A percentile compares a stretch with the other conserved stretches of the same genome.
phyloP scores from a whole-genome alignment of 1,140 invertebrate species.

The Orchesella cincta region DNA sequence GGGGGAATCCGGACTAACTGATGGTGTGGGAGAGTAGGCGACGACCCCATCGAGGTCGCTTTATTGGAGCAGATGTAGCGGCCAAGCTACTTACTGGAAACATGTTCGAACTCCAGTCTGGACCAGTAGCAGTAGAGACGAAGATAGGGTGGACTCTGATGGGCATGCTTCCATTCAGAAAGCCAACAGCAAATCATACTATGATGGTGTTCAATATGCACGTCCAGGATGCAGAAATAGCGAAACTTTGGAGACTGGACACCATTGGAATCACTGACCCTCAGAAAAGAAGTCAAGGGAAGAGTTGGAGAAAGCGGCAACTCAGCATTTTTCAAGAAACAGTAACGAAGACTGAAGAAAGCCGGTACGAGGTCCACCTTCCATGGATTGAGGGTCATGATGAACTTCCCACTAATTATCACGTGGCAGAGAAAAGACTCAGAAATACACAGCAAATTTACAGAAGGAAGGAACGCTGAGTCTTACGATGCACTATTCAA shows the following conservation, averaged over 20 bases:
- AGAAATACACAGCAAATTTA: constrained; percentile 46
- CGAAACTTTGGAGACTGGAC: constrained; percentile 55
- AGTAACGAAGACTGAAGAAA: constrained; percentile 46
- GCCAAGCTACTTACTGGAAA: not conserved
- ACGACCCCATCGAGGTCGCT: too few species aligned
- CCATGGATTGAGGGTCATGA: constrained; percentile 52
- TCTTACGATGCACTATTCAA: constrained; percentile 52
- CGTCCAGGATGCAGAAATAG: constrained; percentile 40
- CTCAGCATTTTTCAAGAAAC: not conserved
- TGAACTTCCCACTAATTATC: constrained; percentile 45
- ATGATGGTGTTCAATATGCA: constrained; percentile 40
- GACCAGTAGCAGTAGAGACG: constrained; percentile 53
- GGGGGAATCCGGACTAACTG: too few species aligned
- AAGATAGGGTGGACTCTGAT: constrained; percentile 54
- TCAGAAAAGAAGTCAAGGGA: constrained; percentile 47
- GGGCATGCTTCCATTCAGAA: constrained; percentile 38
- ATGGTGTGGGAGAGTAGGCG: too few species aligned
- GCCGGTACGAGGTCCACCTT: constrained; percentile 52
- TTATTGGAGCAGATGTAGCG: not conserved
- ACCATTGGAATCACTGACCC: constrained; percentile 55
- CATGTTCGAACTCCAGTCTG: not conserved
- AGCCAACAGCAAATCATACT: not conserved
- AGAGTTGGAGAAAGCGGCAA: constrained; percentile 37
- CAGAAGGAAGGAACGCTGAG: constrained; percentile 46
- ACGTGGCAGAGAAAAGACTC: constrained; percentile 42